Evolutionary conservation across 2,888 invertebrate genomes (phyloP), one percentile per base, ranked within the genome.

Genomic region (Escarpia spicata): DNA sequence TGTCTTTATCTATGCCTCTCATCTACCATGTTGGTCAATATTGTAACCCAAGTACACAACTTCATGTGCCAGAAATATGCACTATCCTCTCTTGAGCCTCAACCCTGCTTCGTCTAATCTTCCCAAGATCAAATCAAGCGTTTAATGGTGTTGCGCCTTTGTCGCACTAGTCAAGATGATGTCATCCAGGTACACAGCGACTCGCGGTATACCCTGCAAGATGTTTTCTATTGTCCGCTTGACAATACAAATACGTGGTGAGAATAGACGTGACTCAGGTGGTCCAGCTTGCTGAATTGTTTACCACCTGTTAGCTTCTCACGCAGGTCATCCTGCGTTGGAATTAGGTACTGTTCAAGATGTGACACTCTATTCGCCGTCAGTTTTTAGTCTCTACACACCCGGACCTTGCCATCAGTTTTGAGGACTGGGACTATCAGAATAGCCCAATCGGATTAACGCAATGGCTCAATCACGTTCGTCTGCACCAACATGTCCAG

Each of bases 221-320:
- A 92, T 44, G 12, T n/a, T 31, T n/a, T 92, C 92, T 8, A 92
- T 43, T 8, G 8, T 75, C 15, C 43, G 0, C 43, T 93, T 3
- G 45, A 92, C 92, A 43, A 93, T 93, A 15, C 19, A 93, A 43
- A 93, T 93, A 15, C 19, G 37, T 31, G 92, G 75, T 43, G 92
- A 9, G 91, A 90, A 90, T 94, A 95, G 4, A 95, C 95, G 90
- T 94, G 93, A 26, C 93, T 92, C 43, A 95, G 60, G 37, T 0
- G 37, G 92, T 95, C 95, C 12, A 95, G 52, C 43, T 93, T 94
- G 31, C 43, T 94, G 75, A 89, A 95, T 89, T 3, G 92, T 52
- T 91, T 91, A 9, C 93, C 94, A 10, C 93, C 94, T 90, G 94
- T 60, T 15, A 60, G 1, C 15, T 60, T 19, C 19, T 60, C 60